Evolutionary conservation across 2,113 vertebrate genomes (phyloP), one percentile per base, ranked within the genome.

Genomic region (Rhineura floridana): DNA sequence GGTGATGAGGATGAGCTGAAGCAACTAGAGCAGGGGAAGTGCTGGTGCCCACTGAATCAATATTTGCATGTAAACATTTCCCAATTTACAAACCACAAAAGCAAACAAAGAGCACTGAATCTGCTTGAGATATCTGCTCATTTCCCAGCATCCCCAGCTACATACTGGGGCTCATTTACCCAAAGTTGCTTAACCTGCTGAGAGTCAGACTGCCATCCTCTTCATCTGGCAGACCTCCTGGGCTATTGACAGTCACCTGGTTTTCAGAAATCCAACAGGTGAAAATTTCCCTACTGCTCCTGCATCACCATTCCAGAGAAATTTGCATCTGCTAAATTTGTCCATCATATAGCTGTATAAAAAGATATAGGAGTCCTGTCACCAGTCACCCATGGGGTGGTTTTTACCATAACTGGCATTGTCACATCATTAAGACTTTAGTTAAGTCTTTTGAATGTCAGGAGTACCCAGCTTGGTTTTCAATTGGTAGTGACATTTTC

Each of bases 61-160:
- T 96, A 94, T 96, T 95, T 95, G 88, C 91, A 91, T 44, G 92
- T 44, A 80, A 94, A 92, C 89, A 59, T 95, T 95, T 89, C 93
- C 85, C 50, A 91, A 95, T 88, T 93, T 81, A 92, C 48, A 76
- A 92, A 85, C 59, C 0, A 0, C 88, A 36, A 84, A 87, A 0
- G 87, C 90, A 94, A 95, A 95, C 92, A 94, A 94, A 93, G 89
- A 85, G 55, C 46, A 30, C 92, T 93, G 78, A 94, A 90, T 91
- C 1, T 0, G 8, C 28, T 90, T 79, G 42, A 85, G 92, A 89
- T 84, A 1, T 44, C 48, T 1, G 2, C 65, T 85, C 25, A 69
- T 81, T 81, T 87, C 21, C 3, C 42, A 90, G 85, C 65, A 59
- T 89, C 78, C 85, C n/a, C 82, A 75, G 83, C 80, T 82, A 19